Base-by-base conservation (phyloP, 2,797 vertebrate species). In the Tarsius wallacei region DNA sequence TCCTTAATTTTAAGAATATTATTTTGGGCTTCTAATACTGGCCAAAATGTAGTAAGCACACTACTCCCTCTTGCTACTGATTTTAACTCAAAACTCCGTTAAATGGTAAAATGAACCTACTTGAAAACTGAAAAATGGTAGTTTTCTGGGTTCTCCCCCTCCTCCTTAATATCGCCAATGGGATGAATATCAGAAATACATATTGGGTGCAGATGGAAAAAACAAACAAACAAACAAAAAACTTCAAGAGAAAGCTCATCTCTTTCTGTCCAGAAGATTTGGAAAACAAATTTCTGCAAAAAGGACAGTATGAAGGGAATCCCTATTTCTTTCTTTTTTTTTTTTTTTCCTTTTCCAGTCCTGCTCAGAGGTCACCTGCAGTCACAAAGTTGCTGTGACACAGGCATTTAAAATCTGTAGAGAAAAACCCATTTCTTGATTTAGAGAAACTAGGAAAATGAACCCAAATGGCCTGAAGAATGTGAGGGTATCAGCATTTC, bases 321-420 rank as follows among this genome's bases (percentile, higher is more conserved):
- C 4, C n/a, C 1, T 1, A 1, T 22, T 24, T 57, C 8, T 10
- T 4, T 24, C 59, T 76, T n/a, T 64, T 47, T 16, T 7, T 86
- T 33, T 66, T 8, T 26, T 6, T n/a, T 31, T 19, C 85, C 51
- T 81, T 11, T 53, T 5, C 57, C 28, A 74, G 16, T 36, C 21
- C 24, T 95, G 63, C 61, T 82, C 61, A 63, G 88, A 64, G 31
- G 63, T 51, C 17, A 66, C 24, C 0, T 84, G 21, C 4, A 80
- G 11, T 87, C n/a, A 55, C 28, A 36, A n/a, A 14, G 3, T 26
- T 59, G 17, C 26, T n/a, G 3, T 33, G 55, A 84, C 49, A 91
- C n/a, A 57, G 12, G 53, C 64, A 59, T 71, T 91, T 71, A 95
- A 94, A 88, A 68, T 91, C 42, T 73, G 12, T 42, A 93, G 33